phyloP scores from a whole-genome alignment of 2,888 invertebrate genomes.

The Hirtodrosophila confusa region DNA sequence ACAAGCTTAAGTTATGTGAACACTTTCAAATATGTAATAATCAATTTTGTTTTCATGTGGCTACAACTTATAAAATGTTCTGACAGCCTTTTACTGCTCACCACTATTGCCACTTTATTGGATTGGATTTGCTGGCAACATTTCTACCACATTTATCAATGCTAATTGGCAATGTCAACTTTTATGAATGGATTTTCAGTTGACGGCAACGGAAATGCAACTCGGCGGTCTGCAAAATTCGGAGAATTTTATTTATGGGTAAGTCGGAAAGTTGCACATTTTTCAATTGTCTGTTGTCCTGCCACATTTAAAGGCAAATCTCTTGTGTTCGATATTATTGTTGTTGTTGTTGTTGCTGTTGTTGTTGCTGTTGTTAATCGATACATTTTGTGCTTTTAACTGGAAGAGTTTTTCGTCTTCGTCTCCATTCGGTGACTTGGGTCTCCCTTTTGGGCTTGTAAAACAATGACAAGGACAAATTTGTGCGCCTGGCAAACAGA shows the following conservation, averaged over 20 bases:
- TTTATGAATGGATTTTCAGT: conserved; percentile 40
- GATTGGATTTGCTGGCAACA: conserved; percentile 1
- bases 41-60: too few relatives aligned
- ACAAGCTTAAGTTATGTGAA: too few relatives aligned
- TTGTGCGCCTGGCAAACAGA: conserved; percentile 51
- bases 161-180: conserved; percentile 62
- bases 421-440: neutral
- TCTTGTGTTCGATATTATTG: conserved; percentile 3
- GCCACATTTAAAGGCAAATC: conserved; percentile 33
- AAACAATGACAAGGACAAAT: conserved; percentile 76
- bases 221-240: conserved; percentile 12
- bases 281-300: conserved; percentile 8
- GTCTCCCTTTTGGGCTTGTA: conserved; percentile 56
- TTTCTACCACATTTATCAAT: conserved; percentile 49
- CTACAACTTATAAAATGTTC: too few relatives aligned
- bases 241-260: neutral
- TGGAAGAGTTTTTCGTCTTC: conserved; percentile 31
- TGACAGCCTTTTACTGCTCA: too few relatives aligned
- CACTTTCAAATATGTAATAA: too few relatives aligned
- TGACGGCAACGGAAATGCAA: conserved; percentile 44
- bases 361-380: conserved; percentile 45
- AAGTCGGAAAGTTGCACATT: conserved; percentile 7
- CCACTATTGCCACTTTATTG: too few relatives aligned
- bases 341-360: conserved; percentile 3
- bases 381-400: conserved; percentile 48